phyloP scores from a whole-genome alignment of 2,888 invertebrate species.

The Lepidochitona cinerea region DNA sequence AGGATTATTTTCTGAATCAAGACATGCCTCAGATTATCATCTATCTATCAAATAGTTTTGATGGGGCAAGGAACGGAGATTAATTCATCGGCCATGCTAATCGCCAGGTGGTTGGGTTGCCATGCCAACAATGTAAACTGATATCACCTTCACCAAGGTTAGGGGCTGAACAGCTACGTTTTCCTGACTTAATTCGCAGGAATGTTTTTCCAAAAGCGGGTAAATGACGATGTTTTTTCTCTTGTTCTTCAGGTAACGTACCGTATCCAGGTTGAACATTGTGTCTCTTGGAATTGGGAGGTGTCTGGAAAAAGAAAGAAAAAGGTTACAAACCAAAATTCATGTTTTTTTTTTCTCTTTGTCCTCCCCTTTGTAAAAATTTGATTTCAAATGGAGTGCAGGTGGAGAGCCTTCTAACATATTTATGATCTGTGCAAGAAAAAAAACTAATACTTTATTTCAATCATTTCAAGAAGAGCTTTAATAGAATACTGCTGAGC shows the following conservation, averaged over 20 bases:
- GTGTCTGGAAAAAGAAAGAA: constrained; percentile 75
- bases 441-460: too few species aligned
- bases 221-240: constrained; percentile 46
- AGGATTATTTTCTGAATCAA: too few species aligned
- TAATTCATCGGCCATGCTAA: background rate
- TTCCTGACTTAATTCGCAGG: constrained; percentile 73
- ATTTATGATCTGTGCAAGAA: too few species aligned
- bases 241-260: constrained; percentile 59
- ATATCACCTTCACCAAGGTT: constrained; percentile 82
- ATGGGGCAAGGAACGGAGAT: too few species aligned
- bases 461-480: too few species aligned
- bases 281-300: constrained; percentile 74
- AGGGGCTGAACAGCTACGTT: constrained; percentile 88
- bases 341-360: background rate
- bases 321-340: background rate
- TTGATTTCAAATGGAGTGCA: too few species aligned
- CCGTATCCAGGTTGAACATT: constrained; percentile 43
- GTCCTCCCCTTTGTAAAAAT: too few species aligned
- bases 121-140: constrained; percentile 9
- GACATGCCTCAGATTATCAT: too few species aligned
- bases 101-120: background rate
- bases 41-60: too few species aligned
- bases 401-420: too few species aligned
- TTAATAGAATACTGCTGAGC: too few species aligned
- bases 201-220: constrained; percentile 79